These are phyloP conservation scores for Caenorhabditis sp. DNA, from an alignment of 2,888 invertebrate genomes.

Conservation along the genomic window DNA sequence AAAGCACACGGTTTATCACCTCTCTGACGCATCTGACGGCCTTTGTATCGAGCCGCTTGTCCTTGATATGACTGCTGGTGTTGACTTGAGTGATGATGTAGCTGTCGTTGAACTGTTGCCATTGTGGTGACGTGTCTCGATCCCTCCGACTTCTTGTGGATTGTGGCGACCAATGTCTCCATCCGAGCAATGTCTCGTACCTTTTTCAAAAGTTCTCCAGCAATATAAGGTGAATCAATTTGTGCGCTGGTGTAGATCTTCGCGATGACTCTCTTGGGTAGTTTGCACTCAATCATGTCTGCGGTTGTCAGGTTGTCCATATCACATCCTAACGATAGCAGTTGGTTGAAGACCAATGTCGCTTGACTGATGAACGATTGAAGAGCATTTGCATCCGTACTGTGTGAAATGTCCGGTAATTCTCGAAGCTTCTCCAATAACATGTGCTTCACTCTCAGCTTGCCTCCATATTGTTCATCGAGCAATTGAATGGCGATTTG, in stretches of 20 bases:
- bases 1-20: no score
- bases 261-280: neutral
- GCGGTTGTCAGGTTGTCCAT: neutral
- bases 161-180: neutral
- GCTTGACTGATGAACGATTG: neutral
- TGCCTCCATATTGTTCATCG: constrained; percentile 16
- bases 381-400: neutral
- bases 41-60: no score
- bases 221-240: neutral
- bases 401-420: neutral
- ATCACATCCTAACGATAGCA: neutral
- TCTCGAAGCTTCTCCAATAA: neutral
- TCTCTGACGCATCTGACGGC: no score
- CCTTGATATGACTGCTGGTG: no score
- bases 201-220: neutral
- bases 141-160: neutral
- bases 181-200: neutral
- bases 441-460: neutral
- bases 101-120: neutral
- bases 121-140: neutral
- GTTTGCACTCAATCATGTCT: neutral
- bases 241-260: neutral
- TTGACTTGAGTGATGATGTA: no score
- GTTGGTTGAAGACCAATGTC: neutral
- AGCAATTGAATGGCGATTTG: neutral